Conservation (phyloP, 1,140 invertebrate genomes). For the Elymnias hypermnestra region DNA sequence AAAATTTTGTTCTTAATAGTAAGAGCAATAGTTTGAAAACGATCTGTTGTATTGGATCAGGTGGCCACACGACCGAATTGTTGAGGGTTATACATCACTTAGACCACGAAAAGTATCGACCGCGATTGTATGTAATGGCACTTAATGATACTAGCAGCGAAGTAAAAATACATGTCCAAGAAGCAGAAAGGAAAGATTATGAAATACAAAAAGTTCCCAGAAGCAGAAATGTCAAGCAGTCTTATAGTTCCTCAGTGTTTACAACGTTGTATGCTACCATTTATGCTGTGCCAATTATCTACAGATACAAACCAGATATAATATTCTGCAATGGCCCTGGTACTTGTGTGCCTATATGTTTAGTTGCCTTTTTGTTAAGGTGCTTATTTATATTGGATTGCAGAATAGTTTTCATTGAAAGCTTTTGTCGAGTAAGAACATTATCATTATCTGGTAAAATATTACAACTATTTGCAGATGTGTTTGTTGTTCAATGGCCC, state of each 20-base stretch:
- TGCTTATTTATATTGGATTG: slow-evolving; percentile 80
- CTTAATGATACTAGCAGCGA: slow-evolving; percentile 88
- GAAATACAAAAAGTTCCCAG: slow-evolving; percentile 83
- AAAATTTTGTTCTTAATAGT: slow-evolving; percentile 26
- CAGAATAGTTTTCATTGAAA: slow-evolving; percentile 94
- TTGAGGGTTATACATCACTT: slow-evolving; percentile 75
- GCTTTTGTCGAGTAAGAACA: slow-evolving; percentile 92
- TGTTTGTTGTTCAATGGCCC: slow-evolving; percentile 95
- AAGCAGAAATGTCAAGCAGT: slow-evolving; percentile 92
- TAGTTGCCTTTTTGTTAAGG: slow-evolving; percentile 83
- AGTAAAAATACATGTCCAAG: slow-evolving; percentile 76
- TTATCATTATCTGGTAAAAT: slow-evolving; percentile 94
- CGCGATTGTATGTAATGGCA: slow-evolving; percentile 87
- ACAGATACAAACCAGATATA: slow-evolving; percentile 83
- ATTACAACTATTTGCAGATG: slow-evolving; percentile 88
- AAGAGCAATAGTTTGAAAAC: slow-evolving; percentile 38
- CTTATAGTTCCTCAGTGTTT: slow-evolving; percentile 86
- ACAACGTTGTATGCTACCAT: slow-evolving; percentile 86
- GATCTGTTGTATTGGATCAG: slow-evolving; percentile 70
- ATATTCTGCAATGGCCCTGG: slow-evolving; percentile 96
- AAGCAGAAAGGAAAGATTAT: slow-evolving; percentile 61
- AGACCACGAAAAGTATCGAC: slow-evolving; percentile 73
- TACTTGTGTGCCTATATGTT: slow-evolving; percentile 93
- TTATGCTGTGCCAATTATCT: slow-evolving; percentile 82
- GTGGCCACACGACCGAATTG: slow-evolving; percentile 94